Conservation (phyloP, 2,113 vertebrate species). For the Rhinogobius similis region DNA sequence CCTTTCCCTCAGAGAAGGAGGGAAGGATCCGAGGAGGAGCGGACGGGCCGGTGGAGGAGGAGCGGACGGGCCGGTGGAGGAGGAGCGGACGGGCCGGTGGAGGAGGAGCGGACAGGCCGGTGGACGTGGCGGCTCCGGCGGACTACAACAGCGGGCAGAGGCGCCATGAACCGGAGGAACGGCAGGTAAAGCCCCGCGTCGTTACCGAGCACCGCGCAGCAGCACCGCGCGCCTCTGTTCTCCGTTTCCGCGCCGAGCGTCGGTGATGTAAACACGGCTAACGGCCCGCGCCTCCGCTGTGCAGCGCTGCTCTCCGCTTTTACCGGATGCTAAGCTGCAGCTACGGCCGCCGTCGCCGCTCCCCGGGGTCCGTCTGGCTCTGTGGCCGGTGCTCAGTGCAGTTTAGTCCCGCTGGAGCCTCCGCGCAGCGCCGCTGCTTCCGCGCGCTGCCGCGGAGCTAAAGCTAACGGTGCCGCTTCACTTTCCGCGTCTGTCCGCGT, state of each 20-base stretch:
- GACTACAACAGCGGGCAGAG: slow-evolving; percentile 58
- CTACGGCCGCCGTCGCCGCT: slow-evolving; percentile 35
- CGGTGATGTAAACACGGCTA: neutral
- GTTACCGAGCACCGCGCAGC: neutral
- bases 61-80: slow-evolving; percentile 44
- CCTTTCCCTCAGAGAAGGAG: slow-evolving; percentile 26
- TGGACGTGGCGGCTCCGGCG: slow-evolving; percentile 81
- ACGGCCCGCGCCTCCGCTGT: too few relatives aligned
- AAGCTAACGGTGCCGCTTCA: neutral
- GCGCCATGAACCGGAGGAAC: slow-evolving; percentile 67
- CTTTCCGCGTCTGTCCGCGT: neutral
- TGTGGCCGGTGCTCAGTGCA: slow-evolving; percentile 39
- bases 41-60: slow-evolving; percentile 43
- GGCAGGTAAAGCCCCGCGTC: slow-evolving; percentile 67
- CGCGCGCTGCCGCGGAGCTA: neutral
- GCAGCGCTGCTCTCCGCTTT: slow-evolving; percentile 15
- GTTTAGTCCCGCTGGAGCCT: slow-evolving; percentile 29
- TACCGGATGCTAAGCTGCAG: slow-evolving; percentile 33
- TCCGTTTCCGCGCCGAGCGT: neutral
- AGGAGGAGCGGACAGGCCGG: slow-evolving; percentile 48
- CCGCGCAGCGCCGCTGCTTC: neutral
- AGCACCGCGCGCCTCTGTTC: neutral
- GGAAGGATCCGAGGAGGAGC: slow-evolving; percentile 46
- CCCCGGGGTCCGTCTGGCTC: slow-evolving; percentile 49
- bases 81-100: slow-evolving; percentile 45